phyloP scores from a whole-genome alignment of 2,113 vertebrate species.

The Formicarius rufipectus region DNA sequence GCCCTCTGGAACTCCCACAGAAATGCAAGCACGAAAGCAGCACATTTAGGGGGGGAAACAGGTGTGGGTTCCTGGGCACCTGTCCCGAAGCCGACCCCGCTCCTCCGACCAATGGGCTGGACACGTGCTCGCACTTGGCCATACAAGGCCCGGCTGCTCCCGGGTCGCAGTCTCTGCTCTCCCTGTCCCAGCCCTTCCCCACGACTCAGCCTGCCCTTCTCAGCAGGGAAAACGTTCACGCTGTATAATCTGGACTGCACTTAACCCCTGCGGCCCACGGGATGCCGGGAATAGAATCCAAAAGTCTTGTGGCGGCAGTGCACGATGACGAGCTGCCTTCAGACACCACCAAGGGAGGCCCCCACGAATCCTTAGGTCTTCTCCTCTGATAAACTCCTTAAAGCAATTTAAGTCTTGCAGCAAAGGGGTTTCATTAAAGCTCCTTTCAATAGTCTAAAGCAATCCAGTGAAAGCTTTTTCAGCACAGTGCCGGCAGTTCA shows the following conservation, averaged over 20 bases:
- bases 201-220: slow-evolving; percentile 59
- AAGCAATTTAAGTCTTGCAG: background rate
- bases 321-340: background rate
- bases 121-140: slow-evolving; percentile 66
- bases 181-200: slow-evolving; percentile 52
- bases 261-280: slow-evolving; percentile 37
- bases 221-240: slow-evolving; percentile 69
- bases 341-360: background rate
- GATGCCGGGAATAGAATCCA: slow-evolving; percentile 3
- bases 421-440: background rate
- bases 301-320: background rate
- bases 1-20: slow-evolving; percentile 75
- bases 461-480: background rate
- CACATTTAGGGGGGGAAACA: slow-evolving; percentile 81
- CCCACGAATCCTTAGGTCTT: background rate
- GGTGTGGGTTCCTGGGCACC: slow-evolving; percentile 78
- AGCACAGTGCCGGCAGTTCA: background rate
- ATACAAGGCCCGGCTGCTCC: slow-evolving; percentile 79
- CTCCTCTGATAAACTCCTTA: background rate
- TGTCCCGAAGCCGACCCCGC: slow-evolving; percentile 65
- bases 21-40: slow-evolving; percentile 78
- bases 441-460: background rate
- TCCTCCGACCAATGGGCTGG: slow-evolving; percentile 73
- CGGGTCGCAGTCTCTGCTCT: slow-evolving; percentile 73
- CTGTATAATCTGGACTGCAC: slow-evolving; percentile 45